Evolutionary conservation across 2,888 invertebrate species (phyloP).

Genomic region (Aproaerema taeniolella): DNA sequence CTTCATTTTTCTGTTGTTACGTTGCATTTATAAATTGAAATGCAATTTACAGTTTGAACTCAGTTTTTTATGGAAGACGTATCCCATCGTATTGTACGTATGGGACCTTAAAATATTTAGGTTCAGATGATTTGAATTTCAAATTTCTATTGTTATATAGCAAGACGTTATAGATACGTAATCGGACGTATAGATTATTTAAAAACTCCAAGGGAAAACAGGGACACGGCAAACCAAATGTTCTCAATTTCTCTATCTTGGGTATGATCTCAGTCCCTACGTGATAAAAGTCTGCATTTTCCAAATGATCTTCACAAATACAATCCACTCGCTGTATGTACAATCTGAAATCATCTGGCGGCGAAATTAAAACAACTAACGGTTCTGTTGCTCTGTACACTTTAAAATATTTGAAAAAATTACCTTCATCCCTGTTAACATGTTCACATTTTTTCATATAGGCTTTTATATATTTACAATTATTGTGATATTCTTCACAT

Average conservation of each 20-base stretch:
- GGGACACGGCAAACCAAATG: not conserved
- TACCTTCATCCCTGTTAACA: not conserved
- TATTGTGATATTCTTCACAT: not conserved
- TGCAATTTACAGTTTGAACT: no score
- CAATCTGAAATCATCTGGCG: no score
- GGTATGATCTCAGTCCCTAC: not conserved
- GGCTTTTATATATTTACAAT: not conserved
- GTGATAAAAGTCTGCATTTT: not conserved
- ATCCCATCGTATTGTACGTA: no score
- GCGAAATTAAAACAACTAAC: not conserved
- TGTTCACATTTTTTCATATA: not conserved
- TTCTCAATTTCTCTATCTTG: not conserved
- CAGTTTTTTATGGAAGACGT: no score
- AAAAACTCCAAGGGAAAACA: not conserved
- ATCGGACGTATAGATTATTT: not conserved
- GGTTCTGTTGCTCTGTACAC: not conserved
- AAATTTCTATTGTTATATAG: no score
- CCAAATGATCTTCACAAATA: not conserved
- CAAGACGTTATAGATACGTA: no score
- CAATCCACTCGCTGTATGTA: no score
- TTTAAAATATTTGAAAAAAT: not conserved
- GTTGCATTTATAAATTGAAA: no score
- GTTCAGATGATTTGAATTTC: no score
- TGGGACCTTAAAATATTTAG: no score
- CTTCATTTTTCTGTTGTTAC: no score